A percentile compares a stretch with the other conserved stretches of the same genome.
Conservation (phyloP, 2,888 invertebrate genomes). For the Euplagia quadripunctaria region DNA sequence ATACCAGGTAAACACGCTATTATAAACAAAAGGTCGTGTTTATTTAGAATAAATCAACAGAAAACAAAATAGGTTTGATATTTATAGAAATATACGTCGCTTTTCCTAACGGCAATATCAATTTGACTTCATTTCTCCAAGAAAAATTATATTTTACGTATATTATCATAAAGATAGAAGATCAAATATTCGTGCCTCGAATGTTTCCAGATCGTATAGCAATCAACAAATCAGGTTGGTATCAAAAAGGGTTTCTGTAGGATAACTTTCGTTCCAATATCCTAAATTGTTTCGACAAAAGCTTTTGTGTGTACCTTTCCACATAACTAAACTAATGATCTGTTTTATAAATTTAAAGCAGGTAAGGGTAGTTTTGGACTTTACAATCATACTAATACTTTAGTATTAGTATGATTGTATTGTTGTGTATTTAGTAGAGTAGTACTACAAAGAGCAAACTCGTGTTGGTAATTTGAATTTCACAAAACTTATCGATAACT, state of each 20-base stretch:
- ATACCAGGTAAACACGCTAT: background rate
- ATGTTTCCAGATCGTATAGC: constrained; percentile 15
- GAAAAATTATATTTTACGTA: constrained; percentile 4
- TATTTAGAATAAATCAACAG: background rate
- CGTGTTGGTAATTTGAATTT: background rate
- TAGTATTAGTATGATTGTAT: too few relatives aligned
- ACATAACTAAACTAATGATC: constrained; percentile 25
- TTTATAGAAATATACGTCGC: background rate
- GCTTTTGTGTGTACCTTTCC: constrained; percentile 25
- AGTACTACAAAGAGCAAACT: constrained; percentile 5
- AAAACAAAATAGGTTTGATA: background rate
- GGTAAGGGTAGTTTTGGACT: background rate
- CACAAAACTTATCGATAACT: background rate
- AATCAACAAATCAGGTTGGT: constrained; percentile 26
- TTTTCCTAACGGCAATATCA: background rate
- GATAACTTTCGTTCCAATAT: constrained; percentile 28
- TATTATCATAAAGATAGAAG: background rate
- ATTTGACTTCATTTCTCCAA: background rate
- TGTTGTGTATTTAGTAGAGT: too few relatives aligned
- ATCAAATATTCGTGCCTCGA: background rate
- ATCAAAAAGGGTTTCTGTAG: constrained; percentile 33
- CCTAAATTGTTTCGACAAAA: constrained; percentile 31
- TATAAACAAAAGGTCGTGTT: background rate
- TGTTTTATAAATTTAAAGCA: constrained; percentile 14
- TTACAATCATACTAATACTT: constrained; percentile 6